phyloP scores from a whole-genome alignment of 2,888 invertebrate species.

The Tortrix viridana region DNA sequence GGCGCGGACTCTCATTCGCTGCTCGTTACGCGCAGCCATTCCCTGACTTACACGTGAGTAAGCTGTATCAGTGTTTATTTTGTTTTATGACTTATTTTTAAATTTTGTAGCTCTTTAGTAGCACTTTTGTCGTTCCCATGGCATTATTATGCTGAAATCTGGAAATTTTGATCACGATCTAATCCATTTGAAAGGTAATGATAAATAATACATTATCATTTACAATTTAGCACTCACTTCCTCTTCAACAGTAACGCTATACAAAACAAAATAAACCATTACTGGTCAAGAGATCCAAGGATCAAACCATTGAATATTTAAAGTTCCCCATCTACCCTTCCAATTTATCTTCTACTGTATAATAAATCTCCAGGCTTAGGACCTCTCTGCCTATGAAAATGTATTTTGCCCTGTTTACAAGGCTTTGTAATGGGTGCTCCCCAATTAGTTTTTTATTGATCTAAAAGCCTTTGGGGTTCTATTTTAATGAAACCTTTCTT shows the following conservation, averaged over 20 bases:
- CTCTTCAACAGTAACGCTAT: not conserved
- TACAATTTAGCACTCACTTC: too few relatives aligned
- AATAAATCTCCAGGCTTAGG: conserved; percentile 35
- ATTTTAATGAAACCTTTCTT: conserved; percentile 56
- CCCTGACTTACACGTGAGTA: too few relatives aligned
- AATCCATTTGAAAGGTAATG: too few relatives aligned
- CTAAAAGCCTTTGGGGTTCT: conserved; percentile 48
- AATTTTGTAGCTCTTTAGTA: too few relatives aligned
- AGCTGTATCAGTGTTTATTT: too few relatives aligned
- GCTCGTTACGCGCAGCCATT: too few relatives aligned
- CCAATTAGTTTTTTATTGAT: conserved; percentile 53
- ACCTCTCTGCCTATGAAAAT: conserved; percentile 33
- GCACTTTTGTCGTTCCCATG: too few relatives aligned
- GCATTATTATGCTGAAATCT: too few relatives aligned
- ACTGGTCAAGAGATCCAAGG: conserved; percentile 12
- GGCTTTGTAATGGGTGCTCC: conserved; percentile 32
- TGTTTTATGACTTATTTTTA: too few relatives aligned
- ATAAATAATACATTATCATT: too few relatives aligned
- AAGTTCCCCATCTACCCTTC: conserved; percentile 32
- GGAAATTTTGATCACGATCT: too few relatives aligned
- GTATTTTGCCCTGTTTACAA: conserved; percentile 35
- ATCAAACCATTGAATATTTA: conserved; percentile 26
- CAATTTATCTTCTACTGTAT: conserved; percentile 29
- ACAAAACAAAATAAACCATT: not conserved
- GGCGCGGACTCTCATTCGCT: too few relatives aligned